phyloP scores from a whole-genome alignment of 1,140 invertebrate genomes.

The Phthorimaea operculella region DNA sequence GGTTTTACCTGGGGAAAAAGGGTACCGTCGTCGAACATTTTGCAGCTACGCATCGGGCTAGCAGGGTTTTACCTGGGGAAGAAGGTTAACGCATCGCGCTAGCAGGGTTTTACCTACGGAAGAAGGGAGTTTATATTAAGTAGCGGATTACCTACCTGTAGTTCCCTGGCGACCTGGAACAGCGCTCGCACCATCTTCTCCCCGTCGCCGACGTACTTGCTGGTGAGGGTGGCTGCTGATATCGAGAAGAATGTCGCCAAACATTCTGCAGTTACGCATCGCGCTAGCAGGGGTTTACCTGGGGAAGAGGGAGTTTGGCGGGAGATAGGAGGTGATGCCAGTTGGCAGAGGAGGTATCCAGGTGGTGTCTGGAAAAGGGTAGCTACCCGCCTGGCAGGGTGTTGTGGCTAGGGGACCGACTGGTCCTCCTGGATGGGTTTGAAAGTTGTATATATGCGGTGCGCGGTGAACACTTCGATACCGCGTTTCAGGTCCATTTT shows the following conservation, averaged over 20 bases:
- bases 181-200: constrained; percentile 97
- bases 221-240: constrained; percentile 97
- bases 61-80: constrained; percentile 85
- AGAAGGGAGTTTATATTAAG: background rate
- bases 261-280: constrained; percentile 92
- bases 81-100: constrained; percentile 89
- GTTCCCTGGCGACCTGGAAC: constrained; percentile 83
- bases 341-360: no score
- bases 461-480: no score
- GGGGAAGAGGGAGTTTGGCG: constrained; percentile 68
- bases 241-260: constrained; percentile 97
- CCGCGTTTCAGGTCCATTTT: no score
- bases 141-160: no score
- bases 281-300: constrained; percentile 91
- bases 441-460: no score
- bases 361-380: no score
- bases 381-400: no score
- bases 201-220: constrained; percentile 97
- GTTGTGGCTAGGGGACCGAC: no score
- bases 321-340: background rate
- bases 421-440: no score
- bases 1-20: no score
- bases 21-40: constrained; percentile 94
- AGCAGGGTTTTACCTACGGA: constrained; percentile 89
- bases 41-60: constrained; percentile 91